Evolutionary conservation across 2,888 invertebrate genomes (phyloP), one percentile per base, ranked within the genome.

Genomic region (Acanthosoma haemorrhoidale): DNA sequence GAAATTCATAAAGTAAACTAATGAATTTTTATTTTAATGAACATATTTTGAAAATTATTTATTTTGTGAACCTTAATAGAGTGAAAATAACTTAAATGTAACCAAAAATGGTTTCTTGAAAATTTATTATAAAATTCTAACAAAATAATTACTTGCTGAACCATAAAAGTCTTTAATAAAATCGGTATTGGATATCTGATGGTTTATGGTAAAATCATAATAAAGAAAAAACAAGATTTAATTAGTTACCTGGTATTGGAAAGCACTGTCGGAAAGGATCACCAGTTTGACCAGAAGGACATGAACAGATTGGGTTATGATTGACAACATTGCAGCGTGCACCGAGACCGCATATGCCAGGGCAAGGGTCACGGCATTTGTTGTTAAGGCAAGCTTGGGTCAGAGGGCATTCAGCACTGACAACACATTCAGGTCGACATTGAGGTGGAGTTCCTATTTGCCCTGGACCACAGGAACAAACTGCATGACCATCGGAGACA

Each of bases 381-480:
- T 83, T 83, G 76, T 83, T 83, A 13, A 87, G 82, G 75, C 90
- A 90, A n/a, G 88, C 88, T 76, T 82, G 82, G 73, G 87, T 85
- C 1, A 86, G 83, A 2, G 86, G 82, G 78, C 89, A 90, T 76
- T 89, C 88, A 0, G 86, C 84, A 76, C 86, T 87, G 0, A 85
- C 76, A 0, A 84, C 80, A 78, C 88, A 88, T 78, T 88, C 88
- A 2, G 88, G 88, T 38, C 85, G 78, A 71, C 86, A 86, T 57
- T 84, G 80, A 3, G 83, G 83, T 75, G 93, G 90, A 15, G 84
- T 81, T 38, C 92, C 92, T 71, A 87, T 84, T 78, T 87, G 89
- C 73, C 86, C 86, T 41, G 86, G 83, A 72, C 87, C 82, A 78
- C 92, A 92, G n/a, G 87, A 84, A 76, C 90, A 90, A 0, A 86